Conservation (phyloP, 2,888 invertebrate genomes). For the Lypha dubia region DNA sequence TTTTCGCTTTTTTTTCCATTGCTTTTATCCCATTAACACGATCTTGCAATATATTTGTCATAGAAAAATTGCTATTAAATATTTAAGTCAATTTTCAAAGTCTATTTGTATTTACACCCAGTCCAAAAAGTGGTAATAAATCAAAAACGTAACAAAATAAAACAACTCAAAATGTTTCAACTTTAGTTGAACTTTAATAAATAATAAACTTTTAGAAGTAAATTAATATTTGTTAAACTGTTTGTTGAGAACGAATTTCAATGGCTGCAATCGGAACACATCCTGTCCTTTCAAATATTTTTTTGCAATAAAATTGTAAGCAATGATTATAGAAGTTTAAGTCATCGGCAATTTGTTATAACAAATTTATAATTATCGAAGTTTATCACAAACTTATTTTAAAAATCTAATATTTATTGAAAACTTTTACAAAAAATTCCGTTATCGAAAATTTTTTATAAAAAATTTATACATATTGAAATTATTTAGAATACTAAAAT, state of each 20-base stretch:
- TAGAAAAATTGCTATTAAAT: constrained; percentile 37
- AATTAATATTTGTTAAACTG: background rate
- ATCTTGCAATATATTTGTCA: constrained; percentile 56
- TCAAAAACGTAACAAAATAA: background rate
- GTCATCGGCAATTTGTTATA: too few relatives aligned
- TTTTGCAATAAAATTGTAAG: too few relatives aligned
- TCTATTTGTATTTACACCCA: constrained; percentile 39
- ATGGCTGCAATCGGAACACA: background rate
- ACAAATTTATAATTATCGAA: too few relatives aligned
- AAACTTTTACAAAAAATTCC: too few relatives aligned
- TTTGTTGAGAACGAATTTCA: background rate
- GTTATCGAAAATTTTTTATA: too few relatives aligned
- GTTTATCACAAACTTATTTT: too few relatives aligned
- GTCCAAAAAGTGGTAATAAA: background rate
- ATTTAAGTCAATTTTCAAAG: constrained; percentile 3
- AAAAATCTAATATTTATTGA: too few relatives aligned
- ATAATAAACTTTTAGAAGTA: background rate
- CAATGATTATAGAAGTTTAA: too few relatives aligned
- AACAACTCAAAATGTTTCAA: constrained; percentile 5
- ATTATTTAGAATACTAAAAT: too few relatives aligned
- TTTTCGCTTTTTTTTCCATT: background rate
- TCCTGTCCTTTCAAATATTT: background rate
- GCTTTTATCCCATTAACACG: constrained; percentile 56
- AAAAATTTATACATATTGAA: too few relatives aligned
- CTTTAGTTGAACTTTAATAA: constrained; percentile 44